These are phyloP conservation scores for Darevskia nairensis DNA, from an alignment of 2,797 vertebrate species.

Conservation along the genomic window DNA sequence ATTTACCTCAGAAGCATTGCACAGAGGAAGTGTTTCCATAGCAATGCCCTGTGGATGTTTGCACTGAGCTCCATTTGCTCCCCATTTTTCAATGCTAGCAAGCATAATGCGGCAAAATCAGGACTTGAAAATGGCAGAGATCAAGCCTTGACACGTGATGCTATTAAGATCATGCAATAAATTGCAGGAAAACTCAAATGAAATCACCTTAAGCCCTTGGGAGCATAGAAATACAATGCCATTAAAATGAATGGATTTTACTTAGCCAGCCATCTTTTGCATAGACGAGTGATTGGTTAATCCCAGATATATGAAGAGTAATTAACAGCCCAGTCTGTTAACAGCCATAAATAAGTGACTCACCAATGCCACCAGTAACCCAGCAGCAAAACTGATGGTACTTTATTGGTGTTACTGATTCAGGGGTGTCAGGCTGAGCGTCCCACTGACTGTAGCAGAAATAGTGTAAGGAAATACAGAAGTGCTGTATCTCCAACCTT, in stretches of 20 bases:
- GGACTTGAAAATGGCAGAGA: constrained; percentile 2
- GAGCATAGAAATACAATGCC: not conserved
- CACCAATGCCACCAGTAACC: not conserved
- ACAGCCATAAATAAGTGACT: not conserved
- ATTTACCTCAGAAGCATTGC: constrained; percentile 25
- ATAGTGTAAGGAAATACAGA: not conserved
- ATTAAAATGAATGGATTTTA: constrained; percentile 10
- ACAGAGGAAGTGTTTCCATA: constrained; percentile 60
- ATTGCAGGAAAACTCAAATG: not conserved
- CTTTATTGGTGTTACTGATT: not conserved
- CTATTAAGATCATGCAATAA: constrained; percentile 6
- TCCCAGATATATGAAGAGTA: not conserved
- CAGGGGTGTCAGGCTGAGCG: not conserved
- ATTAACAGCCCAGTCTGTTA: not conserved
- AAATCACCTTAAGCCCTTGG: not conserved
- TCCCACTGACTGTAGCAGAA: not conserved
- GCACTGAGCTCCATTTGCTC: constrained; percentile 53
- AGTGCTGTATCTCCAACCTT: not conserved
- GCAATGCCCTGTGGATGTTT: constrained; percentile 62
- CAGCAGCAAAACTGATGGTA: not conserved
- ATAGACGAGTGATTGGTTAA: not conserved
- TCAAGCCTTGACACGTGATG: constrained; percentile 1
- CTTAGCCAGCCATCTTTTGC: not conserved
- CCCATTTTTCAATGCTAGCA: constrained; percentile 45
- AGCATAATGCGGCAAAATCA: constrained; percentile 45